Percentiles rank a stretch among this genome's conserved stretches.
Conservation (phyloP, 2,888 invertebrate species). For the Athalia rosae region DNA sequence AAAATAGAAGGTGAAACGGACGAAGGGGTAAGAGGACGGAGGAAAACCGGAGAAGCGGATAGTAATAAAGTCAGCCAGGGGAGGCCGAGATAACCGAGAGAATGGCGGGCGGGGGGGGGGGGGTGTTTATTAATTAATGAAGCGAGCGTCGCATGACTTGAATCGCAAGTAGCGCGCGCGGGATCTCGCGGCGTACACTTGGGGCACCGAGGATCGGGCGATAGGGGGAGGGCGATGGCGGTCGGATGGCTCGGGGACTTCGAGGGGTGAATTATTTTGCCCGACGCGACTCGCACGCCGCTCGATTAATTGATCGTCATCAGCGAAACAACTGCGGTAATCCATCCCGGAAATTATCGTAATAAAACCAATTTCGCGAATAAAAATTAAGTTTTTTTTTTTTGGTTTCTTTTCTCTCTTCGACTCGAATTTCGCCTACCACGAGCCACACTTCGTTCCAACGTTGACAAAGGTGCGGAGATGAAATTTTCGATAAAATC, state of each 20-base stretch:
- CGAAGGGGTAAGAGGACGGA: constrained; percentile 15
- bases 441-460: too few species aligned
- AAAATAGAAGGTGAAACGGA: constrained; percentile 45
- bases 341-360: too few species aligned
- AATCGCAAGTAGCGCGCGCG: constrained; percentile 53
- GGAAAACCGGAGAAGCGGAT: constrained; percentile 4
- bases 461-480: too few species aligned
- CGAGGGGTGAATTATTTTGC: constrained; percentile 24
- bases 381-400: neutral
- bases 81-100: constrained; percentile 40
- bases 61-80: constrained; percentile 48
- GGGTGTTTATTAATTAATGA: constrained; percentile 60
- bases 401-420: neutral
- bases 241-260: constrained; percentile 15
- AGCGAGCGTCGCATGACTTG: constrained; percentile 57
- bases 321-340: constrained; percentile 7
- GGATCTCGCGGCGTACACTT: constrained; percentile 35
- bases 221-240: constrained; percentile 37
- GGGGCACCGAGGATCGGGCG: constrained; percentile 29
- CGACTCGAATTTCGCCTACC: too few species aligned
- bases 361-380: too few species aligned
- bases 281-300: neutral
- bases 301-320: constrained; percentile 39
- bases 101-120: constrained; percentile 49
- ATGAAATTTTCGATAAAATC: neutral